These are phyloP conservation scores for Lottia gigantea DNA, from an alignment of 2,888 invertebrate species.

Conservation along the genomic window DNA sequence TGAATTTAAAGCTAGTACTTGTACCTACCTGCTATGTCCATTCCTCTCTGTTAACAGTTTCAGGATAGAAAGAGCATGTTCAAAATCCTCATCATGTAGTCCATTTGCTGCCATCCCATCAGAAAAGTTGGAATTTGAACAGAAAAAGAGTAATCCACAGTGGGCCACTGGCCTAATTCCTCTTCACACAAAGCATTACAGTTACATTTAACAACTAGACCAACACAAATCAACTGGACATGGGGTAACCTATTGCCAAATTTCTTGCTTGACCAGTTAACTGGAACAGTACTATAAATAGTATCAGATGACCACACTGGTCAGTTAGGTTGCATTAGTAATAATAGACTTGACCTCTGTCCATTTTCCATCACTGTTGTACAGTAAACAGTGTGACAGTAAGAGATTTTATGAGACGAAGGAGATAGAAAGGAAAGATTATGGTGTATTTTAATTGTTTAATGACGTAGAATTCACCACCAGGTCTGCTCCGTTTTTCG, in stretches of 20 bases:
- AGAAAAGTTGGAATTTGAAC: not conserved
- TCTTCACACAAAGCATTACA: slow-evolving; percentile 10
- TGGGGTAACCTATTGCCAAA: slow-evolving; percentile 11
- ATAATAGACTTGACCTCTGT: slow-evolving; percentile 5
- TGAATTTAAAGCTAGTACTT: too few relatives aligned
- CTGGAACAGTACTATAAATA: slow-evolving; percentile 7
- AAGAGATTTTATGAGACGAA: not conserved
- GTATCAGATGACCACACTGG: not conserved
- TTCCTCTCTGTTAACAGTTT: slow-evolving; percentile 20
- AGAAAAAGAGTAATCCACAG: not conserved
- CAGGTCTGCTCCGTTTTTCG: too few relatives aligned
- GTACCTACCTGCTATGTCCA: slow-evolving; percentile 19
- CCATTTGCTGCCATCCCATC: slow-evolving; percentile 19
- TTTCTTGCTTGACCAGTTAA: slow-evolving; percentile 8
- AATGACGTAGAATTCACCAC: not conserved
- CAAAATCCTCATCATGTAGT: slow-evolving; percentile 35
- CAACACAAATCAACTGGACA: slow-evolving; percentile 9
- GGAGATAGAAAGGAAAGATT: not conserved
- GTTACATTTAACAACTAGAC: not conserved
- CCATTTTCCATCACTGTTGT: slow-evolving; percentile 5
- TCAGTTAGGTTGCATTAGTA: not conserved
- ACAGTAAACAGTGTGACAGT: not conserved
- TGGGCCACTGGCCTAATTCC: slow-evolving; percentile 10
- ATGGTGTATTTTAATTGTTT: not conserved
- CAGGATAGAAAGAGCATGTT: slow-evolving; percentile 31